Conservation (phyloP, 2,888 invertebrate genomes). For the Napeogenes sylphis region DNA sequence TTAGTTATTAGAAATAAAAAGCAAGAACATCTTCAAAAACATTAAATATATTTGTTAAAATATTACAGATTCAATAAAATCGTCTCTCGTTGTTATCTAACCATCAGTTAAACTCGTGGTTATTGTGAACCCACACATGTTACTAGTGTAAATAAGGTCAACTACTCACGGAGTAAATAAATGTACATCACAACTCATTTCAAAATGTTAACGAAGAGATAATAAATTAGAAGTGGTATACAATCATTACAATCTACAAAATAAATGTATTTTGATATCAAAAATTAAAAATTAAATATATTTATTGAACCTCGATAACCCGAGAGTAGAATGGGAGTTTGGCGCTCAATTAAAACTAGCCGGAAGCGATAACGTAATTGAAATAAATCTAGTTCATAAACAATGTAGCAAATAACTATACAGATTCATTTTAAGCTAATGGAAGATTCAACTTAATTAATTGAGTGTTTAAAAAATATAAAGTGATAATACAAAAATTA, state of each 20-base stretch:
- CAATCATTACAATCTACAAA: too few relatives aligned
- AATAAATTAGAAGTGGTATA: too few relatives aligned
- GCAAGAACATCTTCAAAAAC: constrained; percentile 47
- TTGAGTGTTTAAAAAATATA: constrained; percentile 16
- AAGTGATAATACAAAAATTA: not conserved
- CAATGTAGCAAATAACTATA: constrained; percentile 52
- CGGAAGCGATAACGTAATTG: constrained; percentile 50
- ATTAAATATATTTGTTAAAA: constrained; percentile 77
- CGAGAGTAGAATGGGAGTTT: constrained; percentile 41
- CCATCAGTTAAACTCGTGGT: constrained; percentile 32
- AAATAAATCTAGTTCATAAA: constrained; percentile 23
- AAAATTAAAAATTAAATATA: too few relatives aligned
- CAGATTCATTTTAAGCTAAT: constrained; percentile 52
- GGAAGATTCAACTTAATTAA: constrained; percentile 51
- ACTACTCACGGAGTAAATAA: constrained; percentile 9
- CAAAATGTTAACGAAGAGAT: not conserved
- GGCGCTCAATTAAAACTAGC: constrained; percentile 53
- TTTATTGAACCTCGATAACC: not conserved
- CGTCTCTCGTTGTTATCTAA: constrained; percentile 42
- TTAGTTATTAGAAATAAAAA: constrained; percentile 14
- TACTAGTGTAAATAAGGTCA: constrained; percentile 11
- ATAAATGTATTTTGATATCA: too few relatives aligned
- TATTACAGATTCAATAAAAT: constrained; percentile 76
- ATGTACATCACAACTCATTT: not conserved
- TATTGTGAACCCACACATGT: constrained; percentile 18